phyloP scores from a whole-genome alignment of 1,140 invertebrate species.

The Lamellibrachia luymesi region DNA sequence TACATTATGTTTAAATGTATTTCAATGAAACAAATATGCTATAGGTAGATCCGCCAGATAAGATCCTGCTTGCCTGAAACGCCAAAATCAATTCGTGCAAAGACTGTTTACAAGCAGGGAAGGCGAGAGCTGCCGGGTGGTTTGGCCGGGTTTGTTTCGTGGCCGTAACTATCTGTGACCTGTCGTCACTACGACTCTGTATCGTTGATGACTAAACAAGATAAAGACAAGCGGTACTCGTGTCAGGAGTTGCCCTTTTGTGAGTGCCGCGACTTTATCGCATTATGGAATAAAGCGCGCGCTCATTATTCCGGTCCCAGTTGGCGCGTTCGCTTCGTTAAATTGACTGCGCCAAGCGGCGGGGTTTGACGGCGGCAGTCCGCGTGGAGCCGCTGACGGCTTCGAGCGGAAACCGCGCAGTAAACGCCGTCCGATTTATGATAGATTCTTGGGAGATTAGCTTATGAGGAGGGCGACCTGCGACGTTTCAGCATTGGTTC shows the following conservation, averaged over 20 bases:
- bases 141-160: neutral
- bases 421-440: neutral
- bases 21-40: neutral
- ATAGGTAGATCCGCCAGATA: neutral
- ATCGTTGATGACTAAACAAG: slow-evolving; percentile 5
- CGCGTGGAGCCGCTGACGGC: neutral
- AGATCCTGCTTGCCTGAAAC: neutral
- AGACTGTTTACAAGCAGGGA: neutral
- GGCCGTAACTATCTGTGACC: neutral
- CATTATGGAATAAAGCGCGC: neutral
- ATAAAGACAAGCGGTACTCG: neutral
- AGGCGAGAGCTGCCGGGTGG: neutral
- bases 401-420: neutral
- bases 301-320: neutral
- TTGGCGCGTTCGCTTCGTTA: neutral
- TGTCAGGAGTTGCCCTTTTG: neutral
- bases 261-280: neutral
- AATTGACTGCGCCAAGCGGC: neutral
- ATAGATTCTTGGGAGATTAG: neutral
- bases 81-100: neutral
- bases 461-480: neutral
- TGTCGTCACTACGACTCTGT: neutral
- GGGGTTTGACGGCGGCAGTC: neutral
- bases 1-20: neutral
- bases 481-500: neutral